Base-by-base conservation (phyloP, 2,888 invertebrate genomes). In the Aporophyla lueneburgensis region DNA sequence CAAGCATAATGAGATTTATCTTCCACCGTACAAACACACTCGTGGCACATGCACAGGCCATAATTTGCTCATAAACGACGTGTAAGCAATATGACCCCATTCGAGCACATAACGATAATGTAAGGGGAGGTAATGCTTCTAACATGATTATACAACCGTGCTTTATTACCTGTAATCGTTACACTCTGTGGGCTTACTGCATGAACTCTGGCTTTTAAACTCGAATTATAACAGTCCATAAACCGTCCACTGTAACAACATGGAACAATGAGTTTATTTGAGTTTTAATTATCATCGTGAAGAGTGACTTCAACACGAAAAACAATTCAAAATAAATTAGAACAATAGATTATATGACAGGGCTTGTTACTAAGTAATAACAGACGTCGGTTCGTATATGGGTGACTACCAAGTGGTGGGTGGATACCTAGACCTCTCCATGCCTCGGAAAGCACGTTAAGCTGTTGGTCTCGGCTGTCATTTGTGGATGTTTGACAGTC, bases 91-190 rank as follows among this genome's bases (percentile, higher is more conserved):
- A 81, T 68, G 76, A 76, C 80, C 81, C 71, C 76, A 71, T 71
- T 58, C 46, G 5, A 58, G 33, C 40, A 53, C 67, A 77, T 67
- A 63, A 80, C 70, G 67, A 71, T 71, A 67, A 67, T 76, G 46
- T 46, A 40, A 68, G 53, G 61, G 80, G 53, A 66, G 54, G 62
- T 76, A 68, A 80, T 62, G 76, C 65, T 76, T 63, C 62, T 76
- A 58, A 81, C 76, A 49, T 81, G 58, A 81, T 80, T 63, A 81
- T 76, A 76, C 75, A 76, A 16, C 49, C 70, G 49, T 81, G 76
- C 76, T 80, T 80, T 81, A 80, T 80, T 71, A 81, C 81, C 76
- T 76, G 80, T 80, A 71, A 81, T 67, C 76, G 69, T 58, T 54
- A 76, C 61, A 67, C 62, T 67, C 58, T 33, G 70, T 43, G 49